A percentile compares a stretch with the other conserved stretches of the same genome.
Conservation (phyloP, 1,140 invertebrate genomes). For the Bursaphelenchus mucronatus region DNA sequence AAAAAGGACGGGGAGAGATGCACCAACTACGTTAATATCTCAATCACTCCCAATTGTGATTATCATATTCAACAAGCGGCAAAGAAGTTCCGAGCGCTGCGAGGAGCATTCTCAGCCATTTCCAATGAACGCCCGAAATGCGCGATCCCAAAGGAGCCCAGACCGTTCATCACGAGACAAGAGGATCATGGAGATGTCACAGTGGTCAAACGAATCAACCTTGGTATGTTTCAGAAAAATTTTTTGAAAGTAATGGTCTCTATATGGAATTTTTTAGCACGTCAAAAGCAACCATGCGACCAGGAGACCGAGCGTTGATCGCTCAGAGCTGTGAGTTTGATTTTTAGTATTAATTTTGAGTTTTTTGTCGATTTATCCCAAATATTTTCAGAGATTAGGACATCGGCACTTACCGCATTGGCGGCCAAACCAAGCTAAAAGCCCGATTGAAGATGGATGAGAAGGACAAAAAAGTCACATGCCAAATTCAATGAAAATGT, state of each 20-base stretch:
- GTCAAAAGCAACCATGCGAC: background rate
- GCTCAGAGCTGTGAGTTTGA: constrained; percentile 13
- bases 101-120: constrained; percentile 31
- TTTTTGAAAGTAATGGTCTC: background rate
- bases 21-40: constrained; percentile 35
- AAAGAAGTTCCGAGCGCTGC: constrained; percentile 27
- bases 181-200: constrained; percentile 8
- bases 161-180: constrained; percentile 4
- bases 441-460: too few relatives aligned
- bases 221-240: background rate
- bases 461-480: too few relatives aligned
- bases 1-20: constrained; percentile 30
- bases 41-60: constrained; percentile 20
- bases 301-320: constrained; percentile 7
- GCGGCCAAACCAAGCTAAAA: too few relatives aligned
- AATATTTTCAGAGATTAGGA: too few relatives aligned
- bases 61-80: constrained; percentile 37
- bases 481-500: too few relatives aligned
- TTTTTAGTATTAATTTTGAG: background rate
- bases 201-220: constrained; percentile 26
- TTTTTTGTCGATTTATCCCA: too few relatives aligned
- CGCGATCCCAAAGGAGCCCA: constrained; percentile 7
- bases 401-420: too few relatives aligned
- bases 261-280: constrained; percentile 12
- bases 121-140: constrained; percentile 31